Evolutionary conservation across 2,888 invertebrate genomes (phyloP), one percentile per base, ranked within the genome.

Genomic region (Dryomyza anilis): DNA sequence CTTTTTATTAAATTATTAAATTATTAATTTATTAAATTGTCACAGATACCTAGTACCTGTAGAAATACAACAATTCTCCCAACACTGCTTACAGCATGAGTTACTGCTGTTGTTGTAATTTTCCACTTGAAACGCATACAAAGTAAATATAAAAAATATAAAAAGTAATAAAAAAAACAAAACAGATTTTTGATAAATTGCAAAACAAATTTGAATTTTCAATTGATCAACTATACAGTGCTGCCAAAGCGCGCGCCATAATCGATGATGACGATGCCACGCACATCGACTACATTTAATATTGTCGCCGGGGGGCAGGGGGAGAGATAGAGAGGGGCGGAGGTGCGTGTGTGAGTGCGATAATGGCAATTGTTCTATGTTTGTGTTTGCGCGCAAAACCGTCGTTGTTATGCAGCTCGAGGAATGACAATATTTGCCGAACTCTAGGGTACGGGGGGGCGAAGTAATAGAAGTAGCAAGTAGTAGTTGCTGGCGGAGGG

Each of bases 201-300:
- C 46, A 30, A 33, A 23, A 60, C 29, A 50, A 53, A 53, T 61
- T 61, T 61, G 29, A 61, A 61, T 61, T 61, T 61, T 45, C 61
- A 53, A 43, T 53, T 61, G 61, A 61, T 61, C 52, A 61, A 61
- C n/a, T n/a, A n/a, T n/a, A n/a, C 52, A 52, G 33, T 61, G 45
- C 39, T 61, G 61, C 61, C 61, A 61, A 39, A 52, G 43, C 53
- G 43, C 33, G 27, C 19, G 48, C 53, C 30, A 43, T 52, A 61
- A 61, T 61, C 61, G 61, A 61, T 61, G 33, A 53, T 39, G n/a
- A 16, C 39, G 16, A 7, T 19, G 21, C 46, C 12, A 21, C 36
- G 19, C 25, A 29, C 29, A 19, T 27, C 30, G 10, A 5, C 14
- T 21, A 4, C 16, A 33, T 21, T 55, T 21, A 55, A 36, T 30